Evolutionary conservation across 2,888 invertebrate species (phyloP).

Genomic region (Amphipyra berbera): DNA sequence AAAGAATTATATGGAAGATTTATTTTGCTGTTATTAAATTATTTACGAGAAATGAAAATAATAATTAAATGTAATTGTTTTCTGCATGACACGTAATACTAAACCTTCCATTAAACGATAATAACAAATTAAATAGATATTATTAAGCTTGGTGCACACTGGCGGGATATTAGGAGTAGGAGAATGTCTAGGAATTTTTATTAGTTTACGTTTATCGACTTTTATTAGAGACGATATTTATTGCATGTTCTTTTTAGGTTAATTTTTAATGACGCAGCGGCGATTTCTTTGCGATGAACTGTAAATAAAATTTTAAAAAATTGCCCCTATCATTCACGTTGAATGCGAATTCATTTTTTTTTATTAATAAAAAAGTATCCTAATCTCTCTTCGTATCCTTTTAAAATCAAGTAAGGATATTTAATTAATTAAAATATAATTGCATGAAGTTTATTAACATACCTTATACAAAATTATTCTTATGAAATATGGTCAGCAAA

Average conservation of each 20-base stretch:
- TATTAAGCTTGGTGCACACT: slow-evolving; percentile 51
- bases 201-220: not conserved
- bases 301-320: too few species aligned
- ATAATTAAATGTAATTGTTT: slow-evolving; percentile 52
- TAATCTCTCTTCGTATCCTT: too few species aligned
- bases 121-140: slow-evolving; percentile 67
- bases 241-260: not conserved
- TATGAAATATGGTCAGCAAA: not conserved
- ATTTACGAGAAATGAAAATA: slow-evolving; percentile 61
- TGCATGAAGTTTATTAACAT: too few species aligned
- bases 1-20: slow-evolving; percentile 67
- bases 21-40: slow-evolving; percentile 73
- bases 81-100: slow-evolving; percentile 62
- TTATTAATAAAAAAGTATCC: too few species aligned
- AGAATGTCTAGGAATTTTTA: not conserved
- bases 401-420: too few species aligned
- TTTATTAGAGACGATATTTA: slow-evolving; percentile 29
- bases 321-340: too few species aligned
- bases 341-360: too few species aligned
- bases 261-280: slow-evolving; percentile 1
- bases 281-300: too few species aligned
- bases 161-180: slow-evolving; percentile 20
- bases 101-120: slow-evolving; percentile 82
- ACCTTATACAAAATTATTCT: too few species aligned
- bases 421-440: too few species aligned